Evolutionary conservation across 2,797 vertebrate species (phyloP), one percentile per base, ranked within the genome.

Genomic region (Okamejei kenojei): DNA sequence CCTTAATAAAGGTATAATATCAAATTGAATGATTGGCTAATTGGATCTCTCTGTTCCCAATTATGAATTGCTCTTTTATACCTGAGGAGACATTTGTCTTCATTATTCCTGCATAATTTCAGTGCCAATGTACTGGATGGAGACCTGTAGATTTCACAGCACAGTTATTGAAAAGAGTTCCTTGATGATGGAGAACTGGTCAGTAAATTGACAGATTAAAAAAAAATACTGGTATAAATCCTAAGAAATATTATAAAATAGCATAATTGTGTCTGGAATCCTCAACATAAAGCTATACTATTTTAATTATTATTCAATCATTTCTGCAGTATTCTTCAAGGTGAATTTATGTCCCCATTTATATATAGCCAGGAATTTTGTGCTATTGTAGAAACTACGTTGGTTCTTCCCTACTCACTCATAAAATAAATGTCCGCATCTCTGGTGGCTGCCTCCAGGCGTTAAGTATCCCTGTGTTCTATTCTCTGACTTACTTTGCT

Each of bases 1-100:
- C 63, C 82, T 88, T 88, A 88, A 88, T 88, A 88, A 68, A 65
- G 35, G 65, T 68, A 32, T 88, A 88, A 88, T 68, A 88, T 88
- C 68, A 68, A 88, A 35, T 68, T 88, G 61, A 88, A 88, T 88
- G 63, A 68, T 88, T 17, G 32, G 17, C 61, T 88, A 65, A 88
- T 88, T 88, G 68, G n/a, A 68, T 65, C 6, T 65, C n/a, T 19
- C 84, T 32, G 29, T 32, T 88, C 61, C 10, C 58, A 65, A 88
- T 65, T 86, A 86, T 63, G 29, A 61, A 86, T 17, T 88, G 58
- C 61, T 63, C 61, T 88, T 88, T 88, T 32, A 13, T 63, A 63
- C 13, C n/a, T 17, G 82, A 86, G 58, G 13, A 86, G 81, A n/a
- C 82, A 68, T 63, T 88, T 88, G 84, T 88, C 84, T 88, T 88